Evolutionary conservation across 2,113 vertebrate genomes (phyloP).

Genomic region (Actenoides lindsayi): DNA sequence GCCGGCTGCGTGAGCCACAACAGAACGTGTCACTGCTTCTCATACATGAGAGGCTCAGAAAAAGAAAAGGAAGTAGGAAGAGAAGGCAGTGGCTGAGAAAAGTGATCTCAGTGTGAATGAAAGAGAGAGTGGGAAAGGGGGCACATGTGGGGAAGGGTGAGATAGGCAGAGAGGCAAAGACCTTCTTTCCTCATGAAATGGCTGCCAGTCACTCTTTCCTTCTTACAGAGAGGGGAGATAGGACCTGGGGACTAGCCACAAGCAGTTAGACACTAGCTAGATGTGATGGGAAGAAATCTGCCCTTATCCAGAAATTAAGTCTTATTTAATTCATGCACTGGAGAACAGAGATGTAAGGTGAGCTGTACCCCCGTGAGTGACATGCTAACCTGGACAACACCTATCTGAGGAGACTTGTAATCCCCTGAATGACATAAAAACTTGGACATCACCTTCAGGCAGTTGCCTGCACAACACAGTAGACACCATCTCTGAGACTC

Average conservation of each 20-base stretch:
- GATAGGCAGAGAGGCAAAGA: not conserved
- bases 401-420: not conserved
- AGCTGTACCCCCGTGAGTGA: not conserved
- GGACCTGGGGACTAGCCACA: not conserved
- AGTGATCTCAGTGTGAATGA: not conserved
- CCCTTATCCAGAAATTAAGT: not conserved
- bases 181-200: not conserved
- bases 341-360: not conserved
- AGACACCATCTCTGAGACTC: not conserved
- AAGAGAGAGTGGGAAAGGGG: not conserved
- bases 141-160: not conserved
- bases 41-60: not conserved
- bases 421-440: not conserved
- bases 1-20: conserved; percentile 43
- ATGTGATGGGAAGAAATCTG: not conserved
- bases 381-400: not conserved
- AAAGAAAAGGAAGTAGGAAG: not conserved
- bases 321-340: not conserved
- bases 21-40: conserved; percentile 34
- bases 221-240: not conserved
- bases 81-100: not conserved
- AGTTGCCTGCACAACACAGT: not conserved
- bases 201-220: not conserved
- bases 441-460: not conserved
- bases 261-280: not conserved